Evolutionary conservation across 2,888 invertebrate species (phyloP), one percentile per base, ranked within the genome.

Genomic region (Caenorhabditis macrosperma): DNA sequence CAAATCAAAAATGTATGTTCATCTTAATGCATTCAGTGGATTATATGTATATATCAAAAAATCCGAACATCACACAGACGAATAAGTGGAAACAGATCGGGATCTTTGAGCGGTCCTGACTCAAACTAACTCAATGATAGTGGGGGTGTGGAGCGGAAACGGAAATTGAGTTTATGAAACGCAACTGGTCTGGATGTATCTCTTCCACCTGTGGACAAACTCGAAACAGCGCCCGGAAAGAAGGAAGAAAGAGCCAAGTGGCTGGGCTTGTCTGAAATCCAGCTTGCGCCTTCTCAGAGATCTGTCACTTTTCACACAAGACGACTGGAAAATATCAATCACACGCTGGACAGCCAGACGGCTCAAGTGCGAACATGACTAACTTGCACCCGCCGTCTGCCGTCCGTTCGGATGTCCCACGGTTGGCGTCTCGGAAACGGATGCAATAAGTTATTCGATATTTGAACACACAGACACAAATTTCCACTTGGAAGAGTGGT

Each of bases 401-500:
- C 52, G 26, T 28, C 22, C 44, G 52, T 46, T 61, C 55, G 20
- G 28, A 26, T 7, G 15, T 50, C 61, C 52, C 68, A 69, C 60
- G 60, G 59, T 63, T 20, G 24, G 24, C 24, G 48, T 38, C 52
- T 63, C 26, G 48, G 48, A 71, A 72, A 72, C 72, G 57, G 24
- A 61, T 60, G 61, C 59, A 22, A 68, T 52, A 71, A 71, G 69
- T 71, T 61, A 71, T 71, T 60, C 44, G 61, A 71, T 71, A 71
- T 60, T 44, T 17, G 20, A 44, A 44, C 44, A 44, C 44, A 44
- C 20, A 44, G 17, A 17, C n/a, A 20, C 4, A n/a, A n/a, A 44
- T 15, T 6, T 38, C 15, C 5, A 12, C 7, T 9, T 2, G 12
- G 26, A 9, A 48, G 38, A 48, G 33, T 35, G 9, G 7, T 48